Base-by-base conservation (phyloP, 2,797 vertebrate genomes). In the Neosalanx taihuensis region DNA sequence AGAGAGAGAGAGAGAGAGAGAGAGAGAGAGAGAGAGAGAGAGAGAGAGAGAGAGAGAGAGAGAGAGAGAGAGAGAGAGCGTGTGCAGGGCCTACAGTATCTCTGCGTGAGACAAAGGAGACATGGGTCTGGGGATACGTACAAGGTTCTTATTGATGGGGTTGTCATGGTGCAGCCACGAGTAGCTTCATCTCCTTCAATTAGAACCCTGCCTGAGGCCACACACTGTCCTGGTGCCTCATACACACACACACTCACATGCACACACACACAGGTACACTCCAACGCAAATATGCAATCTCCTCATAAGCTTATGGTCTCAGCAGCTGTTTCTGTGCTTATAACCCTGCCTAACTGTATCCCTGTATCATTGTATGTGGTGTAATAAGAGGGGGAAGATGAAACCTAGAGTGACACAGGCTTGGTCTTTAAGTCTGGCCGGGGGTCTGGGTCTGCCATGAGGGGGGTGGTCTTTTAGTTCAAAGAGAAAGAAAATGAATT, bases 131-230 rank as follows among this genome's bases (percentile, higher is more conserved):
- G 67, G 67, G 67, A 69, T 30, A 33, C n/a, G 15, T 69, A 69
- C 53, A 57, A 58, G 30, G 51, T n/a, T 29, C 30, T 69, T 58
- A 69, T 69, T 69, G 53, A 69, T 69, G 67, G 67, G 26, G 53
- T 33, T 69, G 67, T 58, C 30, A 53, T 31, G 31, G 67, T 53
- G 15, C 9, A 58, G 53, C 26, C n/a, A 58, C 31, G 53, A 69
- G 31, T 53, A 69, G 56, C 67, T 69, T 69, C 57, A 58, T 69
- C 53, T 69, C 67, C 53, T 69, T 69, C 67, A 69, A 69, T 69
- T 69, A 69, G 53, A 69, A 58, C 67, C 53, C 15, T 57, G 29
- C 53, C 17, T 5, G 29, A 29, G 49, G 53, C 51, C 67, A 69
- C 67, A 58, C 67, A 64, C 62, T n/a, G 62, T 58, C 53, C 53